A percentile compares a stretch with the other conserved stretches of the same genome.
phyloP scores from a whole-genome alignment of 2,113 vertebrate species.

The Ivindomyrus marchei region DNA sequence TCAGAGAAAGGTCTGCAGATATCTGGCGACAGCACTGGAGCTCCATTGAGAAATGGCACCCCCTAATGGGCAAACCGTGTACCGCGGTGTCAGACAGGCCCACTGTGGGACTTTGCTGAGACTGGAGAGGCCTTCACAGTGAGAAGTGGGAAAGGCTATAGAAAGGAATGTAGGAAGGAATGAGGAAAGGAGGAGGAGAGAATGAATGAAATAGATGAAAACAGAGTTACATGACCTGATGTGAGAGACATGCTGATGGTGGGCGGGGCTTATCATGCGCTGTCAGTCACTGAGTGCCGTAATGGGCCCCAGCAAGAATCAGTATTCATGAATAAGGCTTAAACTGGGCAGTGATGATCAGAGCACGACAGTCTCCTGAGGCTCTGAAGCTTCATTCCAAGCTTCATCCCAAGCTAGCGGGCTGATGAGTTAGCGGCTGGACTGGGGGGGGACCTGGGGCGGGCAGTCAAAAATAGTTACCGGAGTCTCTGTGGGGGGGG shows the following conservation, averaged over 20 bases:
- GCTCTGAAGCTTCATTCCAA: background rate
- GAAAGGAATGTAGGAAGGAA: background rate
- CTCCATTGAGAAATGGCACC: background rate
- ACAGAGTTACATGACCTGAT: background rate
- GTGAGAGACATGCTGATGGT: background rate
- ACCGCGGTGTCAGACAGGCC: background rate
- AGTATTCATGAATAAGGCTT: background rate
- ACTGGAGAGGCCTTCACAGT: background rate
- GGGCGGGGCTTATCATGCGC: background rate
- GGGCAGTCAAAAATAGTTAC: constrained; percentile 31
- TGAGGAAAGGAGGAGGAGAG: background rate
- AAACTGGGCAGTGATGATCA: background rate
- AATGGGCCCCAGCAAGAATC: background rate
- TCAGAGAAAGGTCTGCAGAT: background rate
- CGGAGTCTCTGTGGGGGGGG: constrained; percentile 34
- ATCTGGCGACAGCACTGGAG: background rate
- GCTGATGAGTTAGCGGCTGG: background rate
- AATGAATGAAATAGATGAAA: background rate
- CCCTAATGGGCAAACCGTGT: background rate
- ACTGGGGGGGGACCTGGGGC: background rate
- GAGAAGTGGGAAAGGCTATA: background rate
- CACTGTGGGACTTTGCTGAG: background rate
- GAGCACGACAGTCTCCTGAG: background rate
- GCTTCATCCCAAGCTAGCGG: background rate
- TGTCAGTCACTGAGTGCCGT: background rate